Conservation (phyloP, 2,113 vertebrate genomes). For the Nothoprocta perdicaria region DNA sequence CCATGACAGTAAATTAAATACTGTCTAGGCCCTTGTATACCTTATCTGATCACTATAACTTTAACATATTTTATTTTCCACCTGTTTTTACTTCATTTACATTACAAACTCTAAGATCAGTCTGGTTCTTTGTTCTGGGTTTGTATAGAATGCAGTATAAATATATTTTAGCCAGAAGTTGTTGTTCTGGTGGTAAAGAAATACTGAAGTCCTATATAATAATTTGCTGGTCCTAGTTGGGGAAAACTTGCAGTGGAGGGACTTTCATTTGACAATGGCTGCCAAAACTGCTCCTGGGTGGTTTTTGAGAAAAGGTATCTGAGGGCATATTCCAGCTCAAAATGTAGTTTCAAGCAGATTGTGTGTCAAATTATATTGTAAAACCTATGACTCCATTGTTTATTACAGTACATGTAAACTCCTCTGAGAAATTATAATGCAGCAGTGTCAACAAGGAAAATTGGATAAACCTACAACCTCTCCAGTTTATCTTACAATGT, state of each 20-base stretch:
- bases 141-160: background rate
- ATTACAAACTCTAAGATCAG: background rate
- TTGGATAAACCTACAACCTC: rapidly evolving
- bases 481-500: background rate
- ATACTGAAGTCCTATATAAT: background rate
- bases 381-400: background rate
- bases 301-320: background rate
- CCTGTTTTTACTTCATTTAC: background rate
- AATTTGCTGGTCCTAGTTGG: background rate
- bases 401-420: background rate
- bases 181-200: background rate
- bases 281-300: background rate
- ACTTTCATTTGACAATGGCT: background rate
- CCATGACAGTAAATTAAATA: background rate
- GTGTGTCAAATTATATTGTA: background rate
- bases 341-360: background rate
- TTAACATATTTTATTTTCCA: background rate
- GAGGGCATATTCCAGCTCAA: background rate
- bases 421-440: background rate
- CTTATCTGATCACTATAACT: background rate
- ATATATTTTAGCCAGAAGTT: background rate
- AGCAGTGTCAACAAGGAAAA: background rate
- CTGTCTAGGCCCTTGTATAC: background rate
- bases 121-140: background rate
- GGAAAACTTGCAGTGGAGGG: background rate